phyloP scores from a whole-genome alignment of 2,113 vertebrate species.

The Tyrannus savana region DNA sequence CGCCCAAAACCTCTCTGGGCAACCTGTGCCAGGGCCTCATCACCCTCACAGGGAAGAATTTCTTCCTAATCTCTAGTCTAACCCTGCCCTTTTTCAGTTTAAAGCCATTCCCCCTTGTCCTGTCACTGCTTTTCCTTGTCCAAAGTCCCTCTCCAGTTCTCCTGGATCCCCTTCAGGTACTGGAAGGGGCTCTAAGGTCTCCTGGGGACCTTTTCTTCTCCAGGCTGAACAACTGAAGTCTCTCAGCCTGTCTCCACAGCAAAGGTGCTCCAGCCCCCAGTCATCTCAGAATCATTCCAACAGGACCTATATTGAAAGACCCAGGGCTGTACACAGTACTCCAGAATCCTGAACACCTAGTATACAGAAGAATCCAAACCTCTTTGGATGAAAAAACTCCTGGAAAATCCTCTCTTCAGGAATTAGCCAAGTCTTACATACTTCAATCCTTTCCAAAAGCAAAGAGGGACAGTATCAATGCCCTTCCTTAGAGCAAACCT shows the following conservation, averaged over 20 bases:
- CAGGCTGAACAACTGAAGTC: not conserved
- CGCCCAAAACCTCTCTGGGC: not conserved
- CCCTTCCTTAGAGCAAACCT: not conserved
- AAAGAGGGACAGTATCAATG: not conserved
- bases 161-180: not conserved
- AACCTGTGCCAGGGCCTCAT: fast-evolving
- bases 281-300: too few relatives aligned
- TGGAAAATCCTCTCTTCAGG: not conserved
- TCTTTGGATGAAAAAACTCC: not conserved
- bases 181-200: not conserved
- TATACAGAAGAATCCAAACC: not conserved
- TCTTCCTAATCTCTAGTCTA: not conserved
- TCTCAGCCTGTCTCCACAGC: not conserved
- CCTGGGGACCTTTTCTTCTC: not conserved
- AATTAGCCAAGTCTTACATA: not conserved
- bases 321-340: not conserved
- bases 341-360: not conserved
- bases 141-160: not conserved
- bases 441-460: not conserved
- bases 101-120: not conserved
- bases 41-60: not conserved
- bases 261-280: not conserved
- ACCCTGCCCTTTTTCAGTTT: not conserved
- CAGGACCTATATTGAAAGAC: not conserved
- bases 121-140: not conserved